These are phyloP conservation scores for Oncopodura yosiiana DNA, from an alignment of 1,140 invertebrate genomes.

Conservation along the genomic window DNA sequence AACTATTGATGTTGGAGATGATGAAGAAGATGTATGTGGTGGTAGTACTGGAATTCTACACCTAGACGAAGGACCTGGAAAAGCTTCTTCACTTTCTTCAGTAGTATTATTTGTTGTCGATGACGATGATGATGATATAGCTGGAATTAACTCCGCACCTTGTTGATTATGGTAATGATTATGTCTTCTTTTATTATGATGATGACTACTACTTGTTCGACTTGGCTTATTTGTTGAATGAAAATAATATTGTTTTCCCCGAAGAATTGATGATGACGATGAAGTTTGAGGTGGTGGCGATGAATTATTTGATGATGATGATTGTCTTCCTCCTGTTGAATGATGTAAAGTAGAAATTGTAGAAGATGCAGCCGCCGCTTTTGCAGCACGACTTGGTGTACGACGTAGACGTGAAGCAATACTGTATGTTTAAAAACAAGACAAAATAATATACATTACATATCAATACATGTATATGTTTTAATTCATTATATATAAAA, in stretches of 20 bases:
- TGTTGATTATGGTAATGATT: not conserved
- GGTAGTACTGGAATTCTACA: too few species aligned
- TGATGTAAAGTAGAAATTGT: too few species aligned
- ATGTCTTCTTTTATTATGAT: too few species aligned
- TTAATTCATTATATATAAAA: not conserved
- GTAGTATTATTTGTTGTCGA: too few species aligned
- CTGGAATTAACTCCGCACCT: not conserved
- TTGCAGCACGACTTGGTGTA: conserved; percentile 30
- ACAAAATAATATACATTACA: conserved; percentile 5
- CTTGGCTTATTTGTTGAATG: too few species aligned
- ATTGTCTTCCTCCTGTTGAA: not conserved
- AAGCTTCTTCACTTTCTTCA: too few species aligned
- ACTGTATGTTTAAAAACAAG: not conserved
- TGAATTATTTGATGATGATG: not conserved
- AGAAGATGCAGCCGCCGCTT: conserved; percentile 20
- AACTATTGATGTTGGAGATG: too few species aligned
- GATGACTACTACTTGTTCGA: too few species aligned
- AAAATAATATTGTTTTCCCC: too few species aligned
- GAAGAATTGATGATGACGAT: not conserved
- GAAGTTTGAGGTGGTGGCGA: not conserved
- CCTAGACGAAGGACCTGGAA: too few species aligned
- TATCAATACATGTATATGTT: not conserved
- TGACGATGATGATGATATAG: conserved; percentile 18
- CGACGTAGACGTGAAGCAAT: conserved; percentile 28
- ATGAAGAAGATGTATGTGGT: too few species aligned